Evolutionary conservation across 2,797 vertebrate genomes (phyloP).

Genomic region (Coccyzus lansbergi): DNA sequence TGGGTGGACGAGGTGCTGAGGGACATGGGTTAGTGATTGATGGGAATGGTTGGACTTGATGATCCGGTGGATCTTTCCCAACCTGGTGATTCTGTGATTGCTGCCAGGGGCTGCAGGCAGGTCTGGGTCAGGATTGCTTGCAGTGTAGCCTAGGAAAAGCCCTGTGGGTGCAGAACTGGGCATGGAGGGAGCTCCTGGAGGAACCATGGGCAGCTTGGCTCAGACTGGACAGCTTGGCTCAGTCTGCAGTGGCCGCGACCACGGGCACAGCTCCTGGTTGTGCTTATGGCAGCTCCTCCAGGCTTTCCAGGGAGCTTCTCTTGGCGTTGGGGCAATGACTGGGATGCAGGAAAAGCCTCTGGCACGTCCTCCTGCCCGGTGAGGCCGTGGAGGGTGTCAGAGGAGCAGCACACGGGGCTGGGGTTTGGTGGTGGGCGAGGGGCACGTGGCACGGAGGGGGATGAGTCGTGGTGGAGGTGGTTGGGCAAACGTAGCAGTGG

Average conservation of each 20-base stretch:
- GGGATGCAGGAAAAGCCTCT: background rate
- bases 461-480: background rate
- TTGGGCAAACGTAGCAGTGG: background rate
- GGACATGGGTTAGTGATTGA: no score
- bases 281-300: background rate
- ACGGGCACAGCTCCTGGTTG: background rate
- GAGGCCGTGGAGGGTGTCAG: accelerated
- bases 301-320: background rate
- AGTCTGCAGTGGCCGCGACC: background rate
- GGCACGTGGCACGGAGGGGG: no score
- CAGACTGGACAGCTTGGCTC: background rate
- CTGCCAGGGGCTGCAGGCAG: background rate
- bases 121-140: no score
- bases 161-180: background rate
- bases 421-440: accelerated
- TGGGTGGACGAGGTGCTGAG: no score
- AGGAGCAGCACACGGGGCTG: background rate
- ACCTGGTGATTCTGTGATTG: no score
- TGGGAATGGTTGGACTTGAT: no score
- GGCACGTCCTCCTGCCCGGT: background rate
- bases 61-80: no score
- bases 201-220: accelerated
- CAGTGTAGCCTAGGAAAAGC: background rate
- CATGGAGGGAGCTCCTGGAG: background rate
- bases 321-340: accelerated